Evolutionary conservation across 1,140 invertebrate species (phyloP), one percentile per base, ranked within the genome.

Genomic region (Dinothrombium tinctorium): DNA sequence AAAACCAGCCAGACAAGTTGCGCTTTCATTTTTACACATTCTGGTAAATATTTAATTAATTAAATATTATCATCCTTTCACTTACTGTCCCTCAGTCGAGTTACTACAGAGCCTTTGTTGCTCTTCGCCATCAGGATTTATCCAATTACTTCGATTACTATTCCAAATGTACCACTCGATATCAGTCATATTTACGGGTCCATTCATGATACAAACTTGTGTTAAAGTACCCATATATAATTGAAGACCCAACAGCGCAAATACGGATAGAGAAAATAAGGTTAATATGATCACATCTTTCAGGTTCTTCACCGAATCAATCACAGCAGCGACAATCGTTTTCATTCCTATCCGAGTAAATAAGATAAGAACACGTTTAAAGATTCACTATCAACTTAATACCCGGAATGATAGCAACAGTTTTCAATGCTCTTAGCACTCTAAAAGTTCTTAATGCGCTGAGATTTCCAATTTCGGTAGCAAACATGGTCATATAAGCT

Each of bases 401-500:
- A 94, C 89, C 90, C 73, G 90, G 89, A 64, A 95, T 74, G 68
- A 96, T 94, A 68, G 89, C 86, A 62, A 96, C 83, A 64, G 89
- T 95, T 75, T 94, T 95, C 61, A 96, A 73, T 59, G 87, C 89
- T 74, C 90, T 71, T 58, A 96, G 72, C 61, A 96, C 90, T 68
- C 90, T 75, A 73, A 95, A 95, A 61, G 89, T 94, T 75, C 87
- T 75, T 61, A 96, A 72, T 66, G 82, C 86, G 63, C 84, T 82
- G 65, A 95, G 71, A 72, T 92, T 94, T 65, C 83, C 84, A 66
- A 95, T 74, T 72, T 87, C 79, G 72, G 92, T 81, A 31, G 42
- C n/a, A 63, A 83, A 79, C 82, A 92, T 89, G 61, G 87, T 95
- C 66, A 94, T 74, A 72, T 95, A 96, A 86, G 87, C 86, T 80